Conservation (phyloP, 2,113 vertebrate species). For the Aldabrachelys gigantea region DNA sequence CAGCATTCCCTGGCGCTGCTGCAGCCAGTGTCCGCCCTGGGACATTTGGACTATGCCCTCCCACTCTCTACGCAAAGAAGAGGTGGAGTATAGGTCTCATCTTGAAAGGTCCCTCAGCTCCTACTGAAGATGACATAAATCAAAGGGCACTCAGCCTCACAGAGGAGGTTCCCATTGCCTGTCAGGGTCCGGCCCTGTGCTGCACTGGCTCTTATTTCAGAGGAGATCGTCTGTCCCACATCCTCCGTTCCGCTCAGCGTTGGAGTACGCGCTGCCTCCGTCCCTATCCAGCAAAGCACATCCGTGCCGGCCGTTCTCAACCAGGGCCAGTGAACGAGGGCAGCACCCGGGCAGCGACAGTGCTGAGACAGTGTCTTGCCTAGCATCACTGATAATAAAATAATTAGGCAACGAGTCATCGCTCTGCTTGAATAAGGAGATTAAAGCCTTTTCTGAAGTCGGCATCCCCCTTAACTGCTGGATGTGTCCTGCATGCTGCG, state of each 20-base stretch:
- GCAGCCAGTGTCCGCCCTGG: not conserved
- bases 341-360: rapidly evolving
- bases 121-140: not conserved
- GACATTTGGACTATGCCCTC: not conserved
- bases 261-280: rapidly evolving
- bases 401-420: not conserved
- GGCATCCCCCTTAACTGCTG: not conserved
- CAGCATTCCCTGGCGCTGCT: not conserved
- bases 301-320: not conserved
- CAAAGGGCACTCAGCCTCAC: too few species aligned
- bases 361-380: not conserved
- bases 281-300: not conserved
- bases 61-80: not conserved
- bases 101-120: not conserved
- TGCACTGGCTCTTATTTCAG: too few species aligned
- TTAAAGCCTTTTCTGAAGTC: not conserved
- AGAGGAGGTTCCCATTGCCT: not conserved
- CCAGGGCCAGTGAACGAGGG: not conserved
- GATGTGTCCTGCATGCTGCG: rapidly evolving
- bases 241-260: not conserved
- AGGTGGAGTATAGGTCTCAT: not conserved
- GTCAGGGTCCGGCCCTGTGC: too few species aligned
- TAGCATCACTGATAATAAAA: not conserved
- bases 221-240: not conserved
- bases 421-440: rapidly evolving